Evolutionary conservation across 2,888 invertebrate genomes (phyloP).

Genomic region (Herminia tarsipennalis): DNA sequence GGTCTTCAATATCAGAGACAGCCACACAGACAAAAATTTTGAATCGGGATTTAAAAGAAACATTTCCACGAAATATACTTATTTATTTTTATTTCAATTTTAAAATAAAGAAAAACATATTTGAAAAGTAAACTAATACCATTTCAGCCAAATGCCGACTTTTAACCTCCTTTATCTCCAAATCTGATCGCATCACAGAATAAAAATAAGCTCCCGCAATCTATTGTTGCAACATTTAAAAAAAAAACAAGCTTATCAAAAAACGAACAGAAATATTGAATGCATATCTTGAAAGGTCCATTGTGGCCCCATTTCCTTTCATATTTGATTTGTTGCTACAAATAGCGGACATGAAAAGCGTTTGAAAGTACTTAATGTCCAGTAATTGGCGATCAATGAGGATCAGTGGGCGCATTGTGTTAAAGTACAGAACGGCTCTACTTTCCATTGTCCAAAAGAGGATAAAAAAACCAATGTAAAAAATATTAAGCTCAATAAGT

Average conservation of each 20-base stretch:
- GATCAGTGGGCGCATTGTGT: slow-evolving; percentile 85
- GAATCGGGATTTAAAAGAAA: no score
- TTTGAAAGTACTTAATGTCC: slow-evolving; percentile 85
- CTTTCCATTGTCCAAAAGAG: slow-evolving; percentile 68
- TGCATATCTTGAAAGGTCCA: slow-evolving; percentile 74
- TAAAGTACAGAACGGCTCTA: slow-evolving; percentile 70
- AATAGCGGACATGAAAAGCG: slow-evolving; percentile 82
- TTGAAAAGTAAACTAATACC: neutral
- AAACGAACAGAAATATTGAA: slow-evolving; percentile 63
- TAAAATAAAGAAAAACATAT: no score
- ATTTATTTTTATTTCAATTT: no score
- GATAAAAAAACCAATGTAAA: slow-evolving; percentile 65
- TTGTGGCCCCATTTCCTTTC: slow-evolving; percentile 71
- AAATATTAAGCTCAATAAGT: slow-evolving; percentile 59
- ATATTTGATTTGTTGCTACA: slow-evolving; percentile 83
- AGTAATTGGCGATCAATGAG: slow-evolving; percentile 86
- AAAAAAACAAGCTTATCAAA: slow-evolving; percentile 69
- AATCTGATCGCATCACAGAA: slow-evolving; percentile 50
- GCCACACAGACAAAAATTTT: no score
- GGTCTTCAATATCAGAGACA: no score
- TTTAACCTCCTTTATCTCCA: slow-evolving; percentile 56
- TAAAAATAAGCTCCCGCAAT: slow-evolving; percentile 56
- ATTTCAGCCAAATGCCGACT: slow-evolving; percentile 25
- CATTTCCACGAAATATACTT: no score
- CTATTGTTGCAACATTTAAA: slow-evolving; percentile 66